Conservation (phyloP, 2,797 vertebrate genomes). For the Acropternis orthonyx region DNA sequence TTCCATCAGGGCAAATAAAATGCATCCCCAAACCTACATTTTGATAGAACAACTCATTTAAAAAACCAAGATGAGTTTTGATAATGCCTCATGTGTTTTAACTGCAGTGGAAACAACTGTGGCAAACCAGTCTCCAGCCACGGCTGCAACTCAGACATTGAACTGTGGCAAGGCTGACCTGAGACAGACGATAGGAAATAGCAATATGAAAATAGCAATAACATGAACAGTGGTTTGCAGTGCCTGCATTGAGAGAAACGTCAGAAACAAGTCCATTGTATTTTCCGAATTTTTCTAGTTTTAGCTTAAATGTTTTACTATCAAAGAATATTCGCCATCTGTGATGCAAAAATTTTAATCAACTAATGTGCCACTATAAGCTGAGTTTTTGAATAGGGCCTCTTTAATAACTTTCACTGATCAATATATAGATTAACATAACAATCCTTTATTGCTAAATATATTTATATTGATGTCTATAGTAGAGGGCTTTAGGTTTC, state of each 20-base stretch:
- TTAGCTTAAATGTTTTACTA: not conserved
- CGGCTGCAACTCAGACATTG: not conserved
- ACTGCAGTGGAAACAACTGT: not conserved
- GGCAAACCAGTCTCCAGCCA: not conserved
- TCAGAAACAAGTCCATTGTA: not conserved
- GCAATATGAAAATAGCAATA: slow-evolving; percentile 15
- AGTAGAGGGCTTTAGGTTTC: not conserved
- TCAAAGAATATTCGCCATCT: not conserved
- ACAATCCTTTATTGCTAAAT: not conserved
- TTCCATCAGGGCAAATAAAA: not conserved
- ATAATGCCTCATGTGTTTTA: not conserved
- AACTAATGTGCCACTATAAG: not conserved
- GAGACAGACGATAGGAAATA: not conserved
- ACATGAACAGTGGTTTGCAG: not conserved
- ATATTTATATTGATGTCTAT: not conserved
- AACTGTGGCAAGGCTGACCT: not conserved
- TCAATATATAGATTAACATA: not conserved
- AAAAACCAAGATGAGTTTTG: not conserved
- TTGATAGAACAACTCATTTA: not conserved
- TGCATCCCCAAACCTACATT: not conserved
- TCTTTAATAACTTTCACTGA: not conserved
- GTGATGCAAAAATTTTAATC: not conserved
- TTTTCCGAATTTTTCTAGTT: not conserved
- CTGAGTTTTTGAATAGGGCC: accelerated
- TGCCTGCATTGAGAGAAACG: not conserved